Percentiles rank a stretch among this genome's conserved stretches.
Conservation (phyloP, 2,797 vertebrate species). For the Huso huso region DNA sequence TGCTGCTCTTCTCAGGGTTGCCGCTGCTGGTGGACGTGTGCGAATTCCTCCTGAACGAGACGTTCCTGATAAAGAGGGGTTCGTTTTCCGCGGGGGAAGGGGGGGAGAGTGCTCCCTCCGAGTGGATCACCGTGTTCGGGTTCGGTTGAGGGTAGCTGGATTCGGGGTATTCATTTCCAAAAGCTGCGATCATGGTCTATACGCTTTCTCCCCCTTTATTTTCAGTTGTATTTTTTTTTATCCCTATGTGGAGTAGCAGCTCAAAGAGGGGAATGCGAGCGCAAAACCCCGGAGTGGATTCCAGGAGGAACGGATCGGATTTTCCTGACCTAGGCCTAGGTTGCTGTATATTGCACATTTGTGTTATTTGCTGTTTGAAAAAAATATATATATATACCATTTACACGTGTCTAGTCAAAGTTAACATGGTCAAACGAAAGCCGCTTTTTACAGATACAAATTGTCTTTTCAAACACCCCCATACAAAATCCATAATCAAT, state of each 20-base stretch:
- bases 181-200: slow-evolving; percentile 72
- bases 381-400: too few species aligned
- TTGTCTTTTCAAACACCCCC: too few species aligned
- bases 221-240: slow-evolving; percentile 4
- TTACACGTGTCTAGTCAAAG: too few species aligned
- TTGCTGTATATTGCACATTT: too few species aligned
- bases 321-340: too few species aligned
- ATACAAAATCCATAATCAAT: too few species aligned
- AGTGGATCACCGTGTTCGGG: slow-evolving; percentile 31
- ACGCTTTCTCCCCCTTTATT: slow-evolving; percentile 35
- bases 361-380: too few species aligned
- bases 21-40: slow-evolving; percentile 49
- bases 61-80: slow-evolving; percentile 52
- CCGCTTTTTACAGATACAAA: too few species aligned
- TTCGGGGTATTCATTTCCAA: slow-evolving; percentile 52
- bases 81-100: slow-evolving; percentile 54
- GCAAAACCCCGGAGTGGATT: slow-evolving; percentile 30
- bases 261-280: slow-evolving; percentile 21
- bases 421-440: too few species aligned
- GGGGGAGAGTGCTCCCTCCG: slow-evolving; percentile 33
- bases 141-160: slow-evolving; percentile 48
- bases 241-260: slow-evolving; percentile 24
- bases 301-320: too few species aligned
- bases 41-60: slow-evolving; percentile 47
- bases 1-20: slow-evolving; percentile 59